A percentile compares a stretch with the other conserved stretches of the same genome.
phyloP scores from a whole-genome alignment of 2,888 invertebrate species.

The Cerastis rubricosa region DNA sequence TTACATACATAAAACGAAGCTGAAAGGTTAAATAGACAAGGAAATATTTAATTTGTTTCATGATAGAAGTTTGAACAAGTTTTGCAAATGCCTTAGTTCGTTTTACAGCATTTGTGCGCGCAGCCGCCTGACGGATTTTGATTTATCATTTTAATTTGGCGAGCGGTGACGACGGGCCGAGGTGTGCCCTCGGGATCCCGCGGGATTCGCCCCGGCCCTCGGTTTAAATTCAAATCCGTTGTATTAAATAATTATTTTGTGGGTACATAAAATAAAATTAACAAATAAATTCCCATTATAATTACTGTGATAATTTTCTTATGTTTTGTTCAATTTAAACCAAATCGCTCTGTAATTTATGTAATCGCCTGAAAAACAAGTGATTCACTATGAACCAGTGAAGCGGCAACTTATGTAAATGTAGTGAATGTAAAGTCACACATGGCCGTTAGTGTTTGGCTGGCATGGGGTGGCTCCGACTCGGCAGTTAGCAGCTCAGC shows the following conservation, averaged over 20 bases:
- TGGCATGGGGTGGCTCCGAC: constrained; percentile 68
- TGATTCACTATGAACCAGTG: constrained; percentile 56
- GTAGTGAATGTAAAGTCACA: constrained; percentile 68
- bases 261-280: constrained; percentile 75
- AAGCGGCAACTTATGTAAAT: constrained; percentile 66
- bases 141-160: constrained; percentile 90
- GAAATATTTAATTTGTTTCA: constrained; percentile 64
- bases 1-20: constrained; percentile 26
- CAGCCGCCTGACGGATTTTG: constrained; percentile 85
- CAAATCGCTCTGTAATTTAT: constrained; percentile 42
- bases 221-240: constrained; percentile 83
- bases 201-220: constrained; percentile 77
- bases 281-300: constrained; percentile 66
- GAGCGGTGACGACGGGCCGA: constrained; percentile 82
- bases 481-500: constrained; percentile 71
- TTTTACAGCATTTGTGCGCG: constrained; percentile 69
- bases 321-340: constrained; percentile 41
- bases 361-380: constrained; percentile 52
- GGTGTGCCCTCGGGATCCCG: constrained; percentile 79
- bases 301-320: constrained; percentile 55
- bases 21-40: constrained; percentile 57
- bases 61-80: constrained; percentile 69
- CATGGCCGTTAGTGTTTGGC: constrained; percentile 70
- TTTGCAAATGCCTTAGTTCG: constrained; percentile 68
- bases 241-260: constrained; percentile 83